Base-by-base conservation (phyloP, 2,888 invertebrate species). In the Zaprionus lineosus region DNA sequence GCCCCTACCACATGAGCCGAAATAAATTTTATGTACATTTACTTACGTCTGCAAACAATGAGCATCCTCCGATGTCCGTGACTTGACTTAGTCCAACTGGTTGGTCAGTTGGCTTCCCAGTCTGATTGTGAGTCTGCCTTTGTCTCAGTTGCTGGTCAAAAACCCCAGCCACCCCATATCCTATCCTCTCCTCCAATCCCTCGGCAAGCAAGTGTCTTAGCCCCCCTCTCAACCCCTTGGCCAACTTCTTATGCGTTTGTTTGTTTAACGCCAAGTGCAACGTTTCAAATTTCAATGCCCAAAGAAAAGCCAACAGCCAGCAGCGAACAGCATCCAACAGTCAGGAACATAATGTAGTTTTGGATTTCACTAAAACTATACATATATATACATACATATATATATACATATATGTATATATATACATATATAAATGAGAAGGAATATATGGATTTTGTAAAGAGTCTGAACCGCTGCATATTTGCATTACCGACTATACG, bases 1-100 rank as follows among this genome's bases (percentile, higher is more conserved):
- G 19, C n/a, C n/a, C n/a, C n/a, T n/a, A 48, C n/a, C 65, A 70
- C 66, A 74, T 66, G 60, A 74, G 71, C 60, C 62, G 64, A 76
- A 78, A 74, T 74, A 74, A 73, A 82, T 81, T 81, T 66, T 81
- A 84, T 81, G 81, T 81, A 81, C 81, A 84, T 74, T 84, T 84
- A 81, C 81, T 81, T 81, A 81, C 84, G 72, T 78, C 70, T 60
- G 81, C 83, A 81, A 81, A 81, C 83, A 81, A 82, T 70, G 70
- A 82, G 59, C 60, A 65, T 66, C 50, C 67, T 55, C 56, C 47
- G 67, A 44, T 47, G 51, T 65, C 55, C 73, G 59, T 75, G 81
- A 83, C 81, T 73, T 77, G 79, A 77, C 83, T 77, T 75, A 67
- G 75, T 67, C 61, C 50, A 21, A 55, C 61, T 50, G 62, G 55